A percentile compares a stretch with the other conserved stretches of the same genome.
These are phyloP conservation scores for Nasonia longicornis DNA, from an alignment of 1,140 invertebrate genomes.

Conservation along the genomic window DNA sequence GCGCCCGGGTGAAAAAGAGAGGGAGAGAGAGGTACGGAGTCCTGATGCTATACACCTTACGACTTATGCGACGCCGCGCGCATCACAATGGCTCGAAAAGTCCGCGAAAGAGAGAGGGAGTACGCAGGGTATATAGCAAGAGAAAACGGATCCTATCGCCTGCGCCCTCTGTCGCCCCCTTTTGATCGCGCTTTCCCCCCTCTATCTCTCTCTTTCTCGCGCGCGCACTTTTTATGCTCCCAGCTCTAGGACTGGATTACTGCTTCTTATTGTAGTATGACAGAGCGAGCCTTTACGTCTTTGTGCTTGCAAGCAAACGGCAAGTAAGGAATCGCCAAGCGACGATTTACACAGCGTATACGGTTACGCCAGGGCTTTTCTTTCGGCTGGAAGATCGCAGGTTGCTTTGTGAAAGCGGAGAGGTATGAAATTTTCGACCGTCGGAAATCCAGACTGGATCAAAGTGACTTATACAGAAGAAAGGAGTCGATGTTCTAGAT, in stretches of 20 bases:
- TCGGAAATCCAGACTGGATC: no score
- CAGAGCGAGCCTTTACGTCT: not conserved
- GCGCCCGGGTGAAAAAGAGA: not conserved
- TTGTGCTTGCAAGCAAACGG: not conserved
- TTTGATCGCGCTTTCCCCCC: not conserved
- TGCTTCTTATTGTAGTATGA: not conserved
- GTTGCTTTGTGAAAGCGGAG: no score
- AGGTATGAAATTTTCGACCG: no score
- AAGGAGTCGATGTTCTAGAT: no score
- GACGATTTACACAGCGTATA: no score
- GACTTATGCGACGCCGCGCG: constrained; percentile 36
- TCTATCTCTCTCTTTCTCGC: not conserved
- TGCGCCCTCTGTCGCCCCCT: not conserved
- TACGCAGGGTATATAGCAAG: not conserved
- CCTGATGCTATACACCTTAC: constrained; percentile 33
- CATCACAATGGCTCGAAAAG: constrained; percentile 17
- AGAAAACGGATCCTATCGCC: constrained; percentile 29
- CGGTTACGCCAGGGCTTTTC: no score
- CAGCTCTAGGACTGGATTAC: not conserved
- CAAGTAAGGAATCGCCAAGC: no score
- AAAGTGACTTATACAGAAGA: no score
- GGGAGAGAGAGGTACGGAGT: not conserved
- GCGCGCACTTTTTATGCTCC: not conserved
- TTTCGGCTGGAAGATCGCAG: no score
- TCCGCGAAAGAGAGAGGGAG: no score